phyloP scores from a whole-genome alignment of 30 jellyfish, hydroid and myxozoan species.

The Sanderia malayensis region DNA sequence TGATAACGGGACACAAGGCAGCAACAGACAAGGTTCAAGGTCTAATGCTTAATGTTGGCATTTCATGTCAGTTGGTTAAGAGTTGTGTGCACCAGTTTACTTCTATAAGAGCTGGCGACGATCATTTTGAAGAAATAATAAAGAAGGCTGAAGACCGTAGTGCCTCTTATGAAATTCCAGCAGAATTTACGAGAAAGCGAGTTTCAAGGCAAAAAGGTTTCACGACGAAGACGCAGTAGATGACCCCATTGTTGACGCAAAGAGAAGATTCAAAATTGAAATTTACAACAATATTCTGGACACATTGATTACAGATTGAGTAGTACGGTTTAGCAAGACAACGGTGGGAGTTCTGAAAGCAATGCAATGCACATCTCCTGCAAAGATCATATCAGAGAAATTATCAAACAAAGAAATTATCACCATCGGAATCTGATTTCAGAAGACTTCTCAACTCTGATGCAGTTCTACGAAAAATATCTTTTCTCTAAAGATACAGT shows the following conservation, averaged over 20 bases:
- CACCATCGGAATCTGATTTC: conserved; percentile 18
- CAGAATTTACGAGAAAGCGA: too few relatives aligned
- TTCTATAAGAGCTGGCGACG: conserved; percentile 29
- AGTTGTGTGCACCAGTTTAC: conserved; percentile 26
- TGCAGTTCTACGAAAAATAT: conserved; percentile 11
- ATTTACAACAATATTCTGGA: too few relatives aligned
- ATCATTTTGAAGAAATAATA: conserved; percentile 12
- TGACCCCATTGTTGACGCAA: too few relatives aligned
- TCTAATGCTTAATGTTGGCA: conserved; percentile 44
- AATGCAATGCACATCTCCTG: conserved; percentile 19
- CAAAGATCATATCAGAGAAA: conserved; percentile 12
- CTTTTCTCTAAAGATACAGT: conserved; percentile 6
- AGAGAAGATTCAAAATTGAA: too few relatives aligned
- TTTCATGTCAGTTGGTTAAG: conserved; percentile 19
- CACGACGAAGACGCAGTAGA: too few relatives aligned
- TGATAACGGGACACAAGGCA: too few relatives aligned
- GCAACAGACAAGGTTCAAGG: conserved; percentile 64
- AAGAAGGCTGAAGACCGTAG: too few relatives aligned
- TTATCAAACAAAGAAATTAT: too few relatives aligned
- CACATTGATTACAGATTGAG: conserved; percentile 9
- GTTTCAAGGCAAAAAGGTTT: conserved; percentile 14
- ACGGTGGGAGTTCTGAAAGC: conserved; percentile 35
- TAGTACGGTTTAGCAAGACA: conserved; percentile 24
- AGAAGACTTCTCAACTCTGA: conserved; percentile 10
- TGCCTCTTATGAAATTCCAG: too few relatives aligned